Base-by-base conservation (phyloP, 2,797 vertebrate genomes). In the Acrossocheilus wenchowensis region DNA sequence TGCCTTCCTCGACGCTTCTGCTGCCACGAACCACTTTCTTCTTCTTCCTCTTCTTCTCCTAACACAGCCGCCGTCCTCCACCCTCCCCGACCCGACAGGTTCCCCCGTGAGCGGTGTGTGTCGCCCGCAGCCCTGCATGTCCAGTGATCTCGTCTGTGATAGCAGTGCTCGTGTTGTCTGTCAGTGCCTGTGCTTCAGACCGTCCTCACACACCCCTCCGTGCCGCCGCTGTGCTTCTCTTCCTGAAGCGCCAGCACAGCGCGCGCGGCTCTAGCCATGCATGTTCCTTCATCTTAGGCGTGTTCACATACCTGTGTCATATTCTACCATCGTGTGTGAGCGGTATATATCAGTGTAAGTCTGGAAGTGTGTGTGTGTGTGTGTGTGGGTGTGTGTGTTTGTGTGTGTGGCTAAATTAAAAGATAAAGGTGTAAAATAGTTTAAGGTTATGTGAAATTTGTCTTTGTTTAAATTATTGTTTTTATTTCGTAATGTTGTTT, bases 71-170 rank as follows among this genome's bases (percentile, higher is more conserved):
- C 72, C 94, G 95, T 81, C 95, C 95, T 68, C 95, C 95, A 19
- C 95, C 95, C 17, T 95, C 95, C 87, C 95, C 95, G 26, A 95
- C 95, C 93, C 92, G 95, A 91, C 95, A 96, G 93, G 94, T 83
- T 73, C 95, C 95, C 11, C 94, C 94, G 10, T 95, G 95, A 94
- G 90, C 86, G 81, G 5, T 52, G 66, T 50, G 48, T 50, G 48
- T 17, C 52, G 50, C 77, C 45, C 82, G 34, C 60, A 34, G 78
- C 66, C 82, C 88, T 54, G 91, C 90, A 91, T 88, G 93, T 89
- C 90, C 90, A 90, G 90, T 92, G 90, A 91, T 93, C 88, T 88
- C 91, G 93, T 92, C 92, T 95, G 86, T 93, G 94, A 90, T 93
- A 91, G 82, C 79, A 26, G 87, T 87, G 88, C 75, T 87, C 93